Conservation (phyloP, 2,113 vertebrate genomes). For the Grantiella picta region DNA sequence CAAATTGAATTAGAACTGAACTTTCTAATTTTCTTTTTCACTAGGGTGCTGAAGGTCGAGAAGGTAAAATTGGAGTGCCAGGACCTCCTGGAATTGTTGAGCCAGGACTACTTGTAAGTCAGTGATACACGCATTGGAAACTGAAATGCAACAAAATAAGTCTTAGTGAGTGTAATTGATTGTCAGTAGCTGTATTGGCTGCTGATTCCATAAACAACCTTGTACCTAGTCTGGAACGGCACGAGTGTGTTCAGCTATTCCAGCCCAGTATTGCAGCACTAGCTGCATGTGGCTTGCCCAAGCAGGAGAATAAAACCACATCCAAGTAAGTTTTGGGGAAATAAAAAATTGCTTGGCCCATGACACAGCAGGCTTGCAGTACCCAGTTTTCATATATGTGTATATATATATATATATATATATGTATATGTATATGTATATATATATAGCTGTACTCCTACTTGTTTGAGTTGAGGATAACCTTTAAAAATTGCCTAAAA, state of each 20-base stretch:
- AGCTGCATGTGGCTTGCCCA: background rate
- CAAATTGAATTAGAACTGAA: background rate
- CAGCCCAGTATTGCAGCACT: background rate
- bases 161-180: background rate
- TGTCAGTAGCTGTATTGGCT: background rate
- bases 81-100: conserved; percentile 80
- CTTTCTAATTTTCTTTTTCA: background rate
- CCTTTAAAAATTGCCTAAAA: background rate
- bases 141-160: background rate
- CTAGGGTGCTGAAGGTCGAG: conserved; percentile 83
- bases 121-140: background rate
- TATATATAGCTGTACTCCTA: background rate
- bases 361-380: background rate
- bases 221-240: background rate
- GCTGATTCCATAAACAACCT: background rate
- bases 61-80: conserved; percentile 76
- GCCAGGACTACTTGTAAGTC: conserved; percentile 81
- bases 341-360: background rate
- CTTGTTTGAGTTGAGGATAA: background rate
- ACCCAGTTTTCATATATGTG: background rate
- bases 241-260: background rate
- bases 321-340: background rate
- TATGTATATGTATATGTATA: background rate
- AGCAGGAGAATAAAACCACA: background rate
- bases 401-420: too few species aligned